phyloP scores from a whole-genome alignment of 2,888 invertebrate genomes.

The Dorcus hopei region DNA sequence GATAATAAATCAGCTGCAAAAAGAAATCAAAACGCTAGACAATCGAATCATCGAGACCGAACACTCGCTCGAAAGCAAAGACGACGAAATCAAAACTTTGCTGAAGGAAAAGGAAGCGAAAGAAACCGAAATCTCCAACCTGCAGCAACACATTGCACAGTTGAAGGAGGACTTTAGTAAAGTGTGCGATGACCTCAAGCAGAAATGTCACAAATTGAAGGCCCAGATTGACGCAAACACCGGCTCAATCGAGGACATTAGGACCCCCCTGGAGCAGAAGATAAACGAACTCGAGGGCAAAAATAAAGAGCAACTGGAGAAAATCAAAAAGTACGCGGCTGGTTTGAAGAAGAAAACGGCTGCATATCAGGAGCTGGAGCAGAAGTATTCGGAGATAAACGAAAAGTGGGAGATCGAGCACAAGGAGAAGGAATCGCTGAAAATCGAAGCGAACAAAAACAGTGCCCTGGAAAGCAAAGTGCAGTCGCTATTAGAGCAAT shows the following conservation, averaged over 20 bases:
- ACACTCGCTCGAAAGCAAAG: constrained; percentile 50
- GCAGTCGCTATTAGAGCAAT: constrained; percentile 10
- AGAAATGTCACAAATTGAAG: constrained; percentile 43
- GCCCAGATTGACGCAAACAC: constrained; percentile 40
- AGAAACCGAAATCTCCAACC: constrained; percentile 41
- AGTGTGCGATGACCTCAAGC: constrained; percentile 43
- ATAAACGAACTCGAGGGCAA: constrained; percentile 57
- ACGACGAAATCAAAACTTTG: constrained; percentile 51
- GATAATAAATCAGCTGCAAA: constrained; percentile 57
- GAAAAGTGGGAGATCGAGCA: constrained; percentile 40
- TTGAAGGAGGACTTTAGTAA: constrained; percentile 48
- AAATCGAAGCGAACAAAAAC: constrained; percentile 31
- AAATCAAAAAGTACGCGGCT: constrained; percentile 74
- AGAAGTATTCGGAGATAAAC: constrained; percentile 44
- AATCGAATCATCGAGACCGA: constrained; percentile 56
- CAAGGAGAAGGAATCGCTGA: constrained; percentile 32
- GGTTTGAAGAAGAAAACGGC: constrained; percentile 71
- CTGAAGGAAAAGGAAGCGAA: constrained; percentile 46
- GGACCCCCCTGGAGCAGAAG: constrained; percentile 40
- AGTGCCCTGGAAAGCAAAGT: constrained; percentile 6
- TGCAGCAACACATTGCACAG: constrained; percentile 47
- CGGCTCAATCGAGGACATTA: constrained; percentile 39
- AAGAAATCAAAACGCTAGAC: constrained; percentile 55
- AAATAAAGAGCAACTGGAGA: constrained; percentile 69
- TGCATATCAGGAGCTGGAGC: constrained; percentile 64